These are phyloP conservation scores for Myodes glareolus DNA, from an alignment of 2,113 vertebrate species.

Conservation along the genomic window DNA sequence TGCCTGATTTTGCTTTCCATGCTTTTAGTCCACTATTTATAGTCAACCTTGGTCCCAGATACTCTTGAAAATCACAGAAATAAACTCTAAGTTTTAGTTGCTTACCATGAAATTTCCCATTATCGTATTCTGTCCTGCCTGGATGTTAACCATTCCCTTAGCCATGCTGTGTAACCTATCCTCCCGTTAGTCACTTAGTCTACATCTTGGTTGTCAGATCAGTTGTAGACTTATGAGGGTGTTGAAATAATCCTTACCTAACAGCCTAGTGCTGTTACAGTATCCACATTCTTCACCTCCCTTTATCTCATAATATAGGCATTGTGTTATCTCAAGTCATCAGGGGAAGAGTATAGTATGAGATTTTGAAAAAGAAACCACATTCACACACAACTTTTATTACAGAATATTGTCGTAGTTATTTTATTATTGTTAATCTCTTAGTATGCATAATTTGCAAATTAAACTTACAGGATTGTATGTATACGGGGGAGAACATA, in stretches of 20 bases:
- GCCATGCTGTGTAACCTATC: not conserved
- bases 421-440: not conserved
- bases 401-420: not conserved
- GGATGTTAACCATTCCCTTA: not conserved
- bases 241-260: not conserved
- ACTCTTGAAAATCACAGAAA: not conserved
- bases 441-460: not conserved
- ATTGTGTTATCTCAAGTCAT: not conserved
- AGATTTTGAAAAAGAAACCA: not conserved
- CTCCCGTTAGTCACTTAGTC: not conserved
- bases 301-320: not conserved
- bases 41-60: not conserved
- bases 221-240: not conserved
- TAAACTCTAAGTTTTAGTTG: not conserved
- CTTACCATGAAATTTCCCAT: not conserved
- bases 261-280: not conserved
- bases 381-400: not conserved
- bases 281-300: not conserved
- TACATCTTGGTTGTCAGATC: not conserved
- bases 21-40: not conserved
- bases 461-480: not conserved
- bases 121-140: not conserved
- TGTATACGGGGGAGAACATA: not conserved
- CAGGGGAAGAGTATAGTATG: not conserved
- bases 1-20: conserved; percentile 9